These are phyloP conservation scores for Pristionchus japonicus DNA, from an alignment of 2,888 invertebrate species.

Conservation along the genomic window DNA sequence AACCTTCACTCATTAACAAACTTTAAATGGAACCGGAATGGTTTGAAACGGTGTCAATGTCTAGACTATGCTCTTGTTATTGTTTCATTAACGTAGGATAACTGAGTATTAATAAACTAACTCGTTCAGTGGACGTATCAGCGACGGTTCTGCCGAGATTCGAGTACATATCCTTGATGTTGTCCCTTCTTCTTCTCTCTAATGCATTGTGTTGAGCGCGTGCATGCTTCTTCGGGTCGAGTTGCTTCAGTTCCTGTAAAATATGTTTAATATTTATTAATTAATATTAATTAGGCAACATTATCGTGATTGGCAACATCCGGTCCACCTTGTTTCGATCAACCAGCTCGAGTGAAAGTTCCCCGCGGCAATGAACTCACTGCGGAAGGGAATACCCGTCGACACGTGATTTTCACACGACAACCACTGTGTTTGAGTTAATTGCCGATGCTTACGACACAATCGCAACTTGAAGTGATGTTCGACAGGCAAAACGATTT, in stretches of 20 bases:
- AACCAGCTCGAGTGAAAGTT: not conserved
- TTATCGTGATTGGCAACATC: not conserved
- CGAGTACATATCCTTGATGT: conserved; percentile 73
- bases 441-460: not conserved
- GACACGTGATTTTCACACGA: not conserved
- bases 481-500: not conserved
- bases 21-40: no score
- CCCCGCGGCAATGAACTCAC: not conserved
- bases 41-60: no score
- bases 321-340: not conserved
- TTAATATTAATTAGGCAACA: not conserved
- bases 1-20: no score
- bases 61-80: no score
- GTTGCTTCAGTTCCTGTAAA: conserved; percentile 37
- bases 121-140: conserved; percentile 67
- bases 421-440: no score
- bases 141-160: conserved; percentile 68
- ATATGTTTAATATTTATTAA: not conserved
- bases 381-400: not conserved
- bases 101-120: conserved; percentile 39
- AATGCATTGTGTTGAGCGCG: conserved; percentile 73
- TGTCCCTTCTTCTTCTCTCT: conserved; percentile 70
- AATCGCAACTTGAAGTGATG: not conserved
- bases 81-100: no score
- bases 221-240: conserved; percentile 60